These are phyloP conservation scores for Arvicanthis niloticus DNA, from an alignment of 2,113 vertebrate genomes.

Conservation along the genomic window DNA sequence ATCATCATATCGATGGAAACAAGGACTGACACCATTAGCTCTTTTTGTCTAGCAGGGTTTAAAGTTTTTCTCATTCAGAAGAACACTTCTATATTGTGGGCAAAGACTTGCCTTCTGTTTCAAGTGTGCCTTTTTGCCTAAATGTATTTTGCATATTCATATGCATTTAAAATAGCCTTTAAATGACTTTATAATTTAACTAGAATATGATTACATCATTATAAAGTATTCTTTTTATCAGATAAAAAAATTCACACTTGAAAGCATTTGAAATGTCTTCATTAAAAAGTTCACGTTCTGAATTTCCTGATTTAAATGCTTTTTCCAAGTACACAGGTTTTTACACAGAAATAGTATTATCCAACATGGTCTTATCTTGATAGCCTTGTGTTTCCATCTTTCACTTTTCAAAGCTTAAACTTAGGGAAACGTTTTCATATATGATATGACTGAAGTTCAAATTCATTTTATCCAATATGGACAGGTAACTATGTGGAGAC, in stretches of 20 bases:
- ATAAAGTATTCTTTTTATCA: neutral
- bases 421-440: neutral
- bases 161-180: neutral
- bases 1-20: neutral
- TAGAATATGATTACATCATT: neutral
- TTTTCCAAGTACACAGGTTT: neutral
- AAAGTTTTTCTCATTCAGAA: neutral
- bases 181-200: neutral
- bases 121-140: neutral
- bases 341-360: neutral
- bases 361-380: neutral
- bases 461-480: neutral
- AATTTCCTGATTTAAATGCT: neutral
- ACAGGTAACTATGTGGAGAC: neutral
- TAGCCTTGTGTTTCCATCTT: neutral
- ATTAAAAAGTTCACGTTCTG: neutral
- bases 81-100: neutral
- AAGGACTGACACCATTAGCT: neutral
- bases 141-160: neutral
- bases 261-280: neutral
- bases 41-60: neutral
- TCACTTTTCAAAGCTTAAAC: constrained; percentile 2
- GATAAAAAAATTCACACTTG: neutral
- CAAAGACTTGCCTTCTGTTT: neutral
- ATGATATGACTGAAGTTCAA: neutral